Percentiles rank a stretch among this genome's conserved stretches.
Conservation (phyloP, 2,113 vertebrate genomes). For the Scolopax mira region DNA sequence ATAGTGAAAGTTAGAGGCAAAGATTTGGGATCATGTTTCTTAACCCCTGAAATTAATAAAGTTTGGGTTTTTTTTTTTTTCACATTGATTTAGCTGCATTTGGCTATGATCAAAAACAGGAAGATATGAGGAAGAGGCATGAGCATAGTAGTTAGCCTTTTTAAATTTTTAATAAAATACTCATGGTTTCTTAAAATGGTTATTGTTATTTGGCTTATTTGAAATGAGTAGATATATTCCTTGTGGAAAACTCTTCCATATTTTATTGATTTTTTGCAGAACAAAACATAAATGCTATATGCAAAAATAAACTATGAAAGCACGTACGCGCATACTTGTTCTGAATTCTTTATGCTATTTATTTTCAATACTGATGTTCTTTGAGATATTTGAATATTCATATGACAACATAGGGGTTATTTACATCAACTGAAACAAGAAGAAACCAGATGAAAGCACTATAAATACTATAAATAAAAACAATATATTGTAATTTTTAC, state of each 20-base stretch:
- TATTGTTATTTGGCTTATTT: not conserved
- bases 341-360: slow-evolving; percentile 49
- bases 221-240: slow-evolving; percentile 12
- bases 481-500: not conserved
- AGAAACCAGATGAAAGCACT: slow-evolving; percentile 7
- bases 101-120: not conserved
- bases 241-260: not conserved
- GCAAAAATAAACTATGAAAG: slow-evolving; percentile 30
- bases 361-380: slow-evolving; percentile 43
- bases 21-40: not conserved
- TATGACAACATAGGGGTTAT: slow-evolving; percentile 15
- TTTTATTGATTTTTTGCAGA: slow-evolving; percentile 31
- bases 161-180: slow-evolving; percentile 12
- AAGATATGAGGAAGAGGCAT: not conserved
- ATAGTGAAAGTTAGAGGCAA: not conserved
- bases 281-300: slow-evolving; percentile 32
- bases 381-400: slow-evolving; percentile 52
- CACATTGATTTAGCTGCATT: not conserved
- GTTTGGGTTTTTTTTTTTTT: no score
- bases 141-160: not conserved
- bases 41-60: not conserved
- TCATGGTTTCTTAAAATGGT: not conserved
- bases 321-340: slow-evolving; percentile 8
- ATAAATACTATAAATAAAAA: slow-evolving; percentile 21
- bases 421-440: slow-evolving; percentile 18